Percentiles rank a stretch among this genome's conserved stretches.
These are phyloP conservation scores for Austrofundulus limnaeus DNA, from an alignment of 2,113 vertebrate genomes.

Conservation along the genomic window DNA sequence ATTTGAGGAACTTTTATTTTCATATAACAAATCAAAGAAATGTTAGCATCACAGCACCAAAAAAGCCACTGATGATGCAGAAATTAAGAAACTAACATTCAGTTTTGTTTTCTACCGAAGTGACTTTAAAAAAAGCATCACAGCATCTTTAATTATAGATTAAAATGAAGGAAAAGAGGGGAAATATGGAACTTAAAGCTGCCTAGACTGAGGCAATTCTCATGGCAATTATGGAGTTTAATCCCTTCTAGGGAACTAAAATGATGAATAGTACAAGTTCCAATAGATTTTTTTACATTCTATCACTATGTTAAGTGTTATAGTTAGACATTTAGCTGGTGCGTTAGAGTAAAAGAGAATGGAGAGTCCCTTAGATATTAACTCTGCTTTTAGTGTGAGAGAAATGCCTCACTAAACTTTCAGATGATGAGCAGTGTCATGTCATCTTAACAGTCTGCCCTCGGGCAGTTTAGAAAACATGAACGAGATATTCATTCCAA, in stretches of 20 bases:
- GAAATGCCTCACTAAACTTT: background rate
- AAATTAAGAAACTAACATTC: too few relatives aligned
- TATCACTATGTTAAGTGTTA: background rate
- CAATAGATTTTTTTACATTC: background rate
- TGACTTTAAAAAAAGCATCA: too few relatives aligned
- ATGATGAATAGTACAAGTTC: background rate
- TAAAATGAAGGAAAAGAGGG: background rate
- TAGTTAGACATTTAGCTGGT: background rate
- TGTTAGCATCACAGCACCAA: too few relatives aligned
- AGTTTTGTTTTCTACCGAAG: too few relatives aligned
- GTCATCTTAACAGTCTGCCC: constrained; percentile 29
- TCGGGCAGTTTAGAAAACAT: constrained; percentile 42
- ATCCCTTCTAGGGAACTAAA: too few relatives aligned
- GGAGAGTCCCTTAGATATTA: background rate
- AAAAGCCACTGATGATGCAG: too few relatives aligned
- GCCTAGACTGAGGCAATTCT: too few relatives aligned
- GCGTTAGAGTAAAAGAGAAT: background rate
- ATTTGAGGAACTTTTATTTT: too few relatives aligned
- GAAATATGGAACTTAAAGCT: background rate
- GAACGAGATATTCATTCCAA: constrained; percentile 41
- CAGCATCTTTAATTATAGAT: too few relatives aligned
- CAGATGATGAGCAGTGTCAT: constrained; percentile 43
- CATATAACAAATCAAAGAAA: too few relatives aligned
- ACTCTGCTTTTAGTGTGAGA: background rate
- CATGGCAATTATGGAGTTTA: too few relatives aligned